Base-by-base conservation (phyloP, 2,797 vertebrate species). In the Melanotaenia trifasciata region DNA sequence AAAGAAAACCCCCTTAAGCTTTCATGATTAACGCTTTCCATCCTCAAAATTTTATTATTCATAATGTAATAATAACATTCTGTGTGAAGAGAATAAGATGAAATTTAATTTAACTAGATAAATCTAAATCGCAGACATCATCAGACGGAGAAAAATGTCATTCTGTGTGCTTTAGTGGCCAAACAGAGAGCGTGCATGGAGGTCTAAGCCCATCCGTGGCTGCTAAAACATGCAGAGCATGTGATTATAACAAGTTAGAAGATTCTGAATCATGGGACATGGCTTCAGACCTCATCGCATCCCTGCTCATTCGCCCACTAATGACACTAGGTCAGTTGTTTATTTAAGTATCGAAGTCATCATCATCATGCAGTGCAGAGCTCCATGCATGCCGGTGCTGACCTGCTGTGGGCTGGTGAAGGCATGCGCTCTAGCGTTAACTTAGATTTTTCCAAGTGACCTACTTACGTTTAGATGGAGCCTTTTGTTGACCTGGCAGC, bases 381-480 rank as follows among this genome's bases (percentile, higher is more conserved):
- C 59, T 71, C 72, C 2, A 5, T 71, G 64, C 69, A 1, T 24
- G 66, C 22, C 5, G 24, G 26, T 16, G 13, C 53, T 28, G 50
- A 56, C 53, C 13, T 56, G 53, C 53, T 28, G 24, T 56, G 4
- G 53, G 13, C 6, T 13, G 26, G 26, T 2, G 53, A 56, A 16
- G 35, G 12, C 28, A 74, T 50, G 62, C 12, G 14, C 54, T 56
- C 62, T 16, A 13, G 51, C 20, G 59, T 20, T 35, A 65, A 69
- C 12, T 14, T 36, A 32, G 38, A 53, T 40, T 68, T 64, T 35
- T 77, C 65, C 50, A 78, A 83, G 70, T 47, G 70, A 56, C 70
- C 67, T 61, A 88, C 85, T 89, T 85, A 90, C 89, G 7, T 87
- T 90, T 89, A 32, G 81, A 33, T n/a, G 80, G 67, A 56, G 47